Conservation (phyloP, 1,140 invertebrate genomes). For the Amphibalanus amphitrite region DNA sequence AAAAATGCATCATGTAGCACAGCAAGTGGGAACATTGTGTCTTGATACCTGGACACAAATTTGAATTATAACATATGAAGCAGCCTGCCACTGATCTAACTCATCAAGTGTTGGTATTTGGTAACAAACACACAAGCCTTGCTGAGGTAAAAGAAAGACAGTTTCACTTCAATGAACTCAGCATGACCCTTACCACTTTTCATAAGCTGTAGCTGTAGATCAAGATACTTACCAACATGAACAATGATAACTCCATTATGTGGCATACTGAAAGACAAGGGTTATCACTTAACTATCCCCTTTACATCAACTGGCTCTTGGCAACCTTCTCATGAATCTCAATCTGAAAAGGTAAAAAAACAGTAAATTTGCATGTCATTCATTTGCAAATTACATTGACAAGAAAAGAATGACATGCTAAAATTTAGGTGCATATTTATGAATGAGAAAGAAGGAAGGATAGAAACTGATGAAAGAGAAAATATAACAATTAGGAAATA, state of each 20-base stretch:
- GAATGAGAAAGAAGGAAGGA: no score
- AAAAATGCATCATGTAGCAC: not conserved
- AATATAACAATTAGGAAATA: no score
- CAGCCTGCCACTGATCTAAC: not conserved
- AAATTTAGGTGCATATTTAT: no score
- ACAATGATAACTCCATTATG: slow-evolving; percentile 1
- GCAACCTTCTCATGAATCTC: no score
- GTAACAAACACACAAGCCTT: not conserved
- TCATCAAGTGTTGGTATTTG: not conserved
- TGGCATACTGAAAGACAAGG: not conserved
- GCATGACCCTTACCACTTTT: not conserved
- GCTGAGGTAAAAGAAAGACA: not conserved
- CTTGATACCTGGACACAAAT: not conserved
- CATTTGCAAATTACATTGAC: no score
- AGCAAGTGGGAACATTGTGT: not conserved
- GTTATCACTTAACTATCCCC: no score
- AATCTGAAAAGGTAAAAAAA: no score
- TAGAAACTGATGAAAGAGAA: no score
- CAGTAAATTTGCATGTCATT: no score
- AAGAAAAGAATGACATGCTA: no score
- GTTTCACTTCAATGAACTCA: not conserved
- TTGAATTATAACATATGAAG: not conserved
- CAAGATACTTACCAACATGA: not conserved
- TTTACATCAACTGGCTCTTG: no score
- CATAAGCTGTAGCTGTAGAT: no score